phyloP scores from a whole-genome alignment of 1,140 invertebrate genomes.

The Kradibia gibbosae region DNA sequence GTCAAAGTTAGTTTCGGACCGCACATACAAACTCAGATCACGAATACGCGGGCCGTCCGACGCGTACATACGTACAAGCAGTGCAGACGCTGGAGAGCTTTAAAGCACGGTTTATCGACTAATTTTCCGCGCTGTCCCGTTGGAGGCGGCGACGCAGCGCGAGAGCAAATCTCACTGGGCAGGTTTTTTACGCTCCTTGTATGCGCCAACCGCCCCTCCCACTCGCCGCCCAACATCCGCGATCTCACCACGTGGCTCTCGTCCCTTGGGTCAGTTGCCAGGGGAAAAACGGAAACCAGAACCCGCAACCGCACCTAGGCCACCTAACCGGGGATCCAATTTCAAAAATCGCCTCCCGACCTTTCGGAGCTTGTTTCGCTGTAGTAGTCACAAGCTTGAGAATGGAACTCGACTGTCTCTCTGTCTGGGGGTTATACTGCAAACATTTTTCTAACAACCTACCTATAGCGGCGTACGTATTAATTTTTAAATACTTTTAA shows the following conservation, averaged over 20 bases:
- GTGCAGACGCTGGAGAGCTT: conserved; percentile 52
- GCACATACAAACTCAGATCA: not conserved
- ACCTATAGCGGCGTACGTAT: not conserved
- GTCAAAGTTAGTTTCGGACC: conserved; percentile 44
- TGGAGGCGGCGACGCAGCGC: conserved; percentile 19
- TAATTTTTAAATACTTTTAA: not conserved
- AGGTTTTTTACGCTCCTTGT: conserved; percentile 53
- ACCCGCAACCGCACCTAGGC: not conserved
- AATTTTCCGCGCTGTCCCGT: conserved; percentile 55
- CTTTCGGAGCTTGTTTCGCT: not conserved
- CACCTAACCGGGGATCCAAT: not conserved
- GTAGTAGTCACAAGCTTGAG: not conserved
- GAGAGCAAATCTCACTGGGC: conserved; percentile 52
- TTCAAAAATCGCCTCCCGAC: not conserved
- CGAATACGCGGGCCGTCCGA: conserved; percentile 19
- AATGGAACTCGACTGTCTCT: not conserved
- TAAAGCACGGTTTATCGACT: conserved; percentile 65
- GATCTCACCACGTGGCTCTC: conserved; percentile 43
- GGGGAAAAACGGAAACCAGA: not conserved
- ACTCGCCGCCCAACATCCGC: conserved; percentile 21
- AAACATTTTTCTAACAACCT: not conserved
- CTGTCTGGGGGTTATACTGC: not conserved
- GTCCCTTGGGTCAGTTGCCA: conserved; percentile 38
- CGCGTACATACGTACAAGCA: conserved; percentile 1
- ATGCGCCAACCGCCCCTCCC: not conserved